Evolutionary conservation across 2,888 invertebrate genomes (phyloP).

Genomic region (Smittia aterrima): DNA sequence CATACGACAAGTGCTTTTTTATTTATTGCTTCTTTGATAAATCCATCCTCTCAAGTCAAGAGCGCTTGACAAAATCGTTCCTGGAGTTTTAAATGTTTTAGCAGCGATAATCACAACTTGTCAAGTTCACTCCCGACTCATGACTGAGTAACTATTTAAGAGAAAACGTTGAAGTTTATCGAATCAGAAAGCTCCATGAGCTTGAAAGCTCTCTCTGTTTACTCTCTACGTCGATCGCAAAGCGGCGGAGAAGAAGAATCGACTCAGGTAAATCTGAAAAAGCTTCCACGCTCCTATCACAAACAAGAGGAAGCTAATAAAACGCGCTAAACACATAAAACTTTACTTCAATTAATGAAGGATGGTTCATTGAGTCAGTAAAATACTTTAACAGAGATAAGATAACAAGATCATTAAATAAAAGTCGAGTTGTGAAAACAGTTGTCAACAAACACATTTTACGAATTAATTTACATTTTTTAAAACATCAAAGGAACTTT

Average conservation of each 20-base stretch:
- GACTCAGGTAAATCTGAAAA: neutral
- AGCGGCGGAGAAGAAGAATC: neutral
- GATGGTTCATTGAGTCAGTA: no score
- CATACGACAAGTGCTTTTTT: neutral
- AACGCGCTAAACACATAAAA: no score
- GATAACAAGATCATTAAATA: no score
- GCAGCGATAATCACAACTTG: neutral
- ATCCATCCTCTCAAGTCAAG: no score
- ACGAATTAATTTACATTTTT: no score
- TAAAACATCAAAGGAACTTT: no score
- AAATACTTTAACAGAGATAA: no score
- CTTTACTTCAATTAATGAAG: no score
- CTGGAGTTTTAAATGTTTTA: neutral
- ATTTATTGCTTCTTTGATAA: no score
- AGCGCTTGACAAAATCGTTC: neutral
- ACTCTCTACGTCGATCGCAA: neutral
- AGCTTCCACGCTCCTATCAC: neutral
- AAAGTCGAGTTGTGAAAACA: no score
- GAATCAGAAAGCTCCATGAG: neutral
- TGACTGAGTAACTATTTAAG: neutral
- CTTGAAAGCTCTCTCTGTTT: neutral
- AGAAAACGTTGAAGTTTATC: neutral
- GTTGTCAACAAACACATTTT: no score
- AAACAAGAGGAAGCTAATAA: no score
- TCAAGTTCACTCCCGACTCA: neutral